Evolutionary conservation across 2,113 vertebrate species (phyloP).

Genomic region (Oncorhynchus clarkii): DNA sequence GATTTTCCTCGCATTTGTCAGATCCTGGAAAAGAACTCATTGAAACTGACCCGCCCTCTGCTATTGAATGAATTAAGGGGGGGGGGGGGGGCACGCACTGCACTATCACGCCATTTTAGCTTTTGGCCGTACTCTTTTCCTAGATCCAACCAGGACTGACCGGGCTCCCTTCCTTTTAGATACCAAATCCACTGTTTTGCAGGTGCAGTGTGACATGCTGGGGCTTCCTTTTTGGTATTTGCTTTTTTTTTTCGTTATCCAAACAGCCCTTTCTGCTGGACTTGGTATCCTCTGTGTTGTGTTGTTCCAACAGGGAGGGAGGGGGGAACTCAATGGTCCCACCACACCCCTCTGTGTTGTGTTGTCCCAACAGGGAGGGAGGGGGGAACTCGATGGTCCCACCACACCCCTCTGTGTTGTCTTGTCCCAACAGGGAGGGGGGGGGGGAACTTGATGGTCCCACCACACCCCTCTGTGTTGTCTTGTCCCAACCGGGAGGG

Average conservation of each 20-base stretch:
- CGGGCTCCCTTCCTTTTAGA: background rate
- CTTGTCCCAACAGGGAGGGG: too few relatives aligned
- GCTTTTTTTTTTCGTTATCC: background rate
- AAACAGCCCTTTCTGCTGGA: background rate
- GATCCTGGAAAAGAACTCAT: too few relatives aligned
- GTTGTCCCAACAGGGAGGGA: background rate
- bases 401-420: background rate
- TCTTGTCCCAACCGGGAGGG: too few relatives aligned
- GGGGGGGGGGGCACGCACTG: too few relatives aligned
- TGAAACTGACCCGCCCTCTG: too few relatives aligned
- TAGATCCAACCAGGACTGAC: background rate
- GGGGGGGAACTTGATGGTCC: too few relatives aligned
- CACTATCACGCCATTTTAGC: too few relatives aligned
- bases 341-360: background rate
- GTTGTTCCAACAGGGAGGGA: background rate
- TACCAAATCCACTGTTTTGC: background rate
- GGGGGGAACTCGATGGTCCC: background rate
- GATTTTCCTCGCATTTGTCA: background rate
- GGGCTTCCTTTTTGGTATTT: background rate
- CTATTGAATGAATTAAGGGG: too few relatives aligned
- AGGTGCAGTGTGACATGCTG: background rate
- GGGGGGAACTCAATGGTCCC: background rate
- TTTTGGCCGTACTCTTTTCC: too few relatives aligned
- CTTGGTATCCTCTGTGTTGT: background rate
- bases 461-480: too few relatives aligned